A percentile compares a stretch with the other conserved stretches of the same genome.
These are phyloP conservation scores for Diaprepes abbreviatus DNA, from an alignment of 2,888 invertebrate genomes.

Conservation along the genomic window DNA sequence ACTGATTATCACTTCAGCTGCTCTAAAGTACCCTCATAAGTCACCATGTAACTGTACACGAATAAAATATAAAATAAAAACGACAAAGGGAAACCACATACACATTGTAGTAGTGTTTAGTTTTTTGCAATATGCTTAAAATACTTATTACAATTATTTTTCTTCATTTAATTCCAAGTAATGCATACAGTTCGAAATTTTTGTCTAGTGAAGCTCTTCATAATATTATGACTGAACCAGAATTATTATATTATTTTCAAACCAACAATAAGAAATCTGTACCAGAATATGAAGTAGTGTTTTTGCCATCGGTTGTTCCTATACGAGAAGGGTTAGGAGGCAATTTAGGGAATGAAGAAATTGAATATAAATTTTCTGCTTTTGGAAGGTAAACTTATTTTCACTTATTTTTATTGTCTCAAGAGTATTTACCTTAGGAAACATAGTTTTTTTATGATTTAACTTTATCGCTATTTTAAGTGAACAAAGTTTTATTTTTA, in stretches of 20 bases:
- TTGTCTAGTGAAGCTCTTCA: constrained; percentile 58
- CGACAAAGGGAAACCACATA: background rate
- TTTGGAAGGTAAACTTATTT: constrained; percentile 71
- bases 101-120: background rate
- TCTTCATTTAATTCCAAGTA: constrained; percentile 7
- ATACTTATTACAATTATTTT: constrained; percentile 4
- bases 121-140: constrained; percentile 24
- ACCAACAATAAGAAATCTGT: constrained; percentile 63
- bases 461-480: no score
- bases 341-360: constrained; percentile 67
- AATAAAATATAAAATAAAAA: constrained; percentile 34
- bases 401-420: no score
- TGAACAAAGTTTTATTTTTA: no score
- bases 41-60: constrained; percentile 46
- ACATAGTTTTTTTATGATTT: no score
- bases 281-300: constrained; percentile 75
- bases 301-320: constrained; percentile 69
- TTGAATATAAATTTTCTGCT: constrained; percentile 73
- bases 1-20: constrained; percentile 46
- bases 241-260: constrained; percentile 67
- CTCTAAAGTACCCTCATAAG: constrained; percentile 45
- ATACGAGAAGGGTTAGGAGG: constrained; percentile 47
- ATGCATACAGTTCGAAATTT: background rate
- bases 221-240: constrained; percentile 65
- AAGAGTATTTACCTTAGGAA: no score